These are phyloP conservation scores for Terebella lapidaria DNA, from an alignment of 2,888 invertebrate genomes.

Conservation along the genomic window DNA sequence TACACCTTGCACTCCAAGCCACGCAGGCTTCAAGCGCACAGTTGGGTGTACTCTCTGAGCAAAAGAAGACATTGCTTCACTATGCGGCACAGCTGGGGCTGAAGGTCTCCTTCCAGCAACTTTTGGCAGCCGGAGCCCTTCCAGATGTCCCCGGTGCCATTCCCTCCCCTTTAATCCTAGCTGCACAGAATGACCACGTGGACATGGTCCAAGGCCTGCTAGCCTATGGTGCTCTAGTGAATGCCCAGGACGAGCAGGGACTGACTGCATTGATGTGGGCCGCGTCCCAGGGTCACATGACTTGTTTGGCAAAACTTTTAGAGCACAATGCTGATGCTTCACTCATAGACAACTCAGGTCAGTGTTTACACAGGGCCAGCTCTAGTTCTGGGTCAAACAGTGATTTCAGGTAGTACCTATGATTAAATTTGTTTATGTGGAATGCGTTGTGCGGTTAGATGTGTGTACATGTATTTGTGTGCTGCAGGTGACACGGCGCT, in stretches of 20 bases:
- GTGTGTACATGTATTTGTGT: neutral
- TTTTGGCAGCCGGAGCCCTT: conserved; percentile 13
- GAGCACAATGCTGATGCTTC: conserved; percentile 10
- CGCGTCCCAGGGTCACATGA: conserved; percentile 11
- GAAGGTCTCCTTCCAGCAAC: neutral
- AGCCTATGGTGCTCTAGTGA: conserved; percentile 5
- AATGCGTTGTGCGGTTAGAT: neutral
- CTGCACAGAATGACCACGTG: conserved; percentile 12
- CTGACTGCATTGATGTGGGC: conserved; percentile 20
- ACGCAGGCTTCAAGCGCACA: neutral
- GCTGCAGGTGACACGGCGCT: conserved; percentile 15
- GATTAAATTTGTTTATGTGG: neutral
- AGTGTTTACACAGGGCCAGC: no score
- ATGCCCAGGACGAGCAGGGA: conserved; percentile 10
- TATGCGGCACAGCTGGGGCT: conserved; percentile 9
- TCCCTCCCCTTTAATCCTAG: conserved; percentile 19
- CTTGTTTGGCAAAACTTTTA: conserved; percentile 6
- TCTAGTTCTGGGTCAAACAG: neutral
- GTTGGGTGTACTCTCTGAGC: conserved; percentile 3
- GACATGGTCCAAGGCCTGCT: conserved; percentile 15
- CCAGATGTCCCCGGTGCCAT: conserved; percentile 7
- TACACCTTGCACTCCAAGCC: neutral
- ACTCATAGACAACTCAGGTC: conserved; percentile 8
- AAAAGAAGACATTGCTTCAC: conserved; percentile 8
- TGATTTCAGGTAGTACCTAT: neutral